Base-by-base conservation (phyloP, 2,797 vertebrate genomes). In the Benthosema pterotum region DNA sequence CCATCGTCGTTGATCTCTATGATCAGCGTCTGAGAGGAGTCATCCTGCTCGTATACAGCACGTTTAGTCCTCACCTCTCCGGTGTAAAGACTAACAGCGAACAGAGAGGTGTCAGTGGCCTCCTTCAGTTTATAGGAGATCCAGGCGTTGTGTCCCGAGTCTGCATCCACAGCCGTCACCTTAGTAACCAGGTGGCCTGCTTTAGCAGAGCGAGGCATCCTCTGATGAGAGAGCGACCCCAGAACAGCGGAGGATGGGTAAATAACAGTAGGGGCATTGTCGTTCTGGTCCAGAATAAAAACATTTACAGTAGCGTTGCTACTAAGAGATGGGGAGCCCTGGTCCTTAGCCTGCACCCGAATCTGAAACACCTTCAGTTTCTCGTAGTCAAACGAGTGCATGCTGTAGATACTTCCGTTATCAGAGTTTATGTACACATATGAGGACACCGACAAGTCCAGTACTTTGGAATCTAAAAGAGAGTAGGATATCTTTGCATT, bases 141-240 rank as follows among this genome's bases (percentile, higher is more conserved):
- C 91, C 91, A 93, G 28, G 92, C 92, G 28, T 93, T 93, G 60
- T 93, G 93, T 60, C 93, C 93, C 60, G 93, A 93, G 71, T 94
- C 93, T 2, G 92, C 89, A 78, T 94, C 92, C 76, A 94, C 90
- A 3, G 83, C 88, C 61, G 91, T 85, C 52, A 91, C 85, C 61
- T 92, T 93, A 12, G 83, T 92, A 46, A 91, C 79, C 14, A 93
- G 74, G 78, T 76, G 83, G 60, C 78, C 84, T 1, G 83, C 63
- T 72, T 85, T 67, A 0, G 83, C 19, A 9, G 57, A 62, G 32
- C 43, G 48, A 57, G 78, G 72, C 43, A 78, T 78, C 58, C 69
- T 87, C 58, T 88, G 83, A 57, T 86, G 83, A 52, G 86, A 82
- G 57, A 73, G 60, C 17, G 72, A 75, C 50, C 74, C 42, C 11